phyloP scores from a whole-genome alignment of 2,888 invertebrate species.

The Yponomeuta evonymella region DNA sequence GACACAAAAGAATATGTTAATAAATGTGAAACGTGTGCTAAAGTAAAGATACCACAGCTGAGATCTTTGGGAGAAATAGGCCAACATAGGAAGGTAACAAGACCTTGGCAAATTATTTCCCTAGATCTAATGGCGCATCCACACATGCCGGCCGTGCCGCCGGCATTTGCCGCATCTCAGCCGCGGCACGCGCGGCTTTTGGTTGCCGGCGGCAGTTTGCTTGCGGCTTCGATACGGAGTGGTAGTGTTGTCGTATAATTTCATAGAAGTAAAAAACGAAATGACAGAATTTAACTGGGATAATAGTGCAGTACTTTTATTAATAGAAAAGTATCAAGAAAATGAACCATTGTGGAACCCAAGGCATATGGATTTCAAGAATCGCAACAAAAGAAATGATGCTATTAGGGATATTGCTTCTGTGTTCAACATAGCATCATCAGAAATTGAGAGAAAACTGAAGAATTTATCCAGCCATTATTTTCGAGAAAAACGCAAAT shows the following conservation, averaged over 20 bases:
- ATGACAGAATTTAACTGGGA: conserved; percentile 29
- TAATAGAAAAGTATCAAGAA: conserved; percentile 31
- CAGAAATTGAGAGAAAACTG: too few relatives aligned
- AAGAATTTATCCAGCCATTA: too few relatives aligned
- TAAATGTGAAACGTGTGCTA: too few relatives aligned
- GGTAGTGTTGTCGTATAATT: conserved; percentile 23
- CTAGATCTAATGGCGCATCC: not conserved
- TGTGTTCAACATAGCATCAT: too few relatives aligned
- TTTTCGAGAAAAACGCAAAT: conserved; percentile 22
- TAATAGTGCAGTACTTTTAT: conserved; percentile 28
- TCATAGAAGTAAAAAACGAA: conserved; percentile 23
- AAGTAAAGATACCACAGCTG: too few relatives aligned
- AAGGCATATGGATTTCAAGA: conserved; percentile 27
- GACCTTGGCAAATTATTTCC: too few relatives aligned
- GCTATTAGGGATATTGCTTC: too few relatives aligned
- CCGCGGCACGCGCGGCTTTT: conserved; percentile 24
- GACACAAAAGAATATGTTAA: too few relatives aligned
- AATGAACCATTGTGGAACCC: conserved; percentile 28
- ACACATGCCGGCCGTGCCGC: not conserved
- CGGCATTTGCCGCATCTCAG: conserved; percentile 8
- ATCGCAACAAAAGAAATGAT: conserved; percentile 25
- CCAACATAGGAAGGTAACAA: too few relatives aligned
- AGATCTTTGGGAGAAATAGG: too few relatives aligned
- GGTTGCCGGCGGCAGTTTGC: conserved; percentile 26
- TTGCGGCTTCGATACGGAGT: conserved; percentile 26